Conservation (phyloP, 2,113 vertebrate genomes). For the Pangasianodon gigas region DNA sequence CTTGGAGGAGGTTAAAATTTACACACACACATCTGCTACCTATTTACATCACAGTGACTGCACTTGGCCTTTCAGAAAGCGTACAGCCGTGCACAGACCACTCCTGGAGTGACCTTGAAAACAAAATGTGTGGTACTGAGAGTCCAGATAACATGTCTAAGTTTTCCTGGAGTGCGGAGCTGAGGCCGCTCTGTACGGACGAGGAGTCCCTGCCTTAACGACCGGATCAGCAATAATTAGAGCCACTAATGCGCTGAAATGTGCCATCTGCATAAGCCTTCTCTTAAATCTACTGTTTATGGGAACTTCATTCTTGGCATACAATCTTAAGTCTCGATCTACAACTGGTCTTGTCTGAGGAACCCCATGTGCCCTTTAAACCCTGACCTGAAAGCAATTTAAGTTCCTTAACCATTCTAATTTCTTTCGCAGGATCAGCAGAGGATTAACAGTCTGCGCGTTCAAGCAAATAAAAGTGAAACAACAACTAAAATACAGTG, state of each 20-base stretch:
- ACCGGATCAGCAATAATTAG: background rate
- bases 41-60: constrained; percentile 14
- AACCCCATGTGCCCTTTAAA: background rate
- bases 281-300: constrained; percentile 1
- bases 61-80: background rate
- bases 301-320: background rate
- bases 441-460: background rate
- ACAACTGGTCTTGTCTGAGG: background rate
- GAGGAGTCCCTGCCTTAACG: background rate
- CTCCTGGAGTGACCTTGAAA: constrained; percentile 11
- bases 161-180: background rate
- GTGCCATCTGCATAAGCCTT: background rate
- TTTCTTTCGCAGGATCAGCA: background rate
- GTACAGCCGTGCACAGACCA: background rate
- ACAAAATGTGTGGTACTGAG: background rate
- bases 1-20: constrained; percentile 25
- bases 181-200: background rate
- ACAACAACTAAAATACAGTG: background rate
- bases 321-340: background rate
- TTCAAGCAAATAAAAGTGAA: background rate
- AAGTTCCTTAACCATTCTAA: background rate
- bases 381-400: background rate
- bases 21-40: constrained; percentile 26
- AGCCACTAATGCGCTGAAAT: background rate
- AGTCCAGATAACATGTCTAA: background rate